Conservation (phyloP, 2,113 vertebrate species). For the Tor tambroides region DNA sequence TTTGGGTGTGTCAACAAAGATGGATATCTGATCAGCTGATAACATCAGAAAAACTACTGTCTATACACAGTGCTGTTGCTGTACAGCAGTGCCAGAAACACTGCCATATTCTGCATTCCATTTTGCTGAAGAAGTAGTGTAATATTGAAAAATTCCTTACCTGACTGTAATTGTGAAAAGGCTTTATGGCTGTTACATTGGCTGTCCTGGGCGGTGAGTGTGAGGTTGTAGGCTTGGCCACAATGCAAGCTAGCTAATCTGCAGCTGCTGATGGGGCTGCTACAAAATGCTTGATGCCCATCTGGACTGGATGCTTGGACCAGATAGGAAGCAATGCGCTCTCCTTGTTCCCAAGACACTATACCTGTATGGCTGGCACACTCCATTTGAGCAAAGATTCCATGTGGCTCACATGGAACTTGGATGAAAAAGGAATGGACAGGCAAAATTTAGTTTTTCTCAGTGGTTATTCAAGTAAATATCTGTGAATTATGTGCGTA, state of each 20-base stretch:
- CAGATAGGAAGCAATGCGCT: slow-evolving; percentile 61
- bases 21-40: no score
- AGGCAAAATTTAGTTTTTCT: no score
- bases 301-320: slow-evolving; percentile 68
- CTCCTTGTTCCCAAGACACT: slow-evolving; percentile 72
- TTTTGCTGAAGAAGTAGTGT: no score
- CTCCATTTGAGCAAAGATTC: slow-evolving; percentile 60
- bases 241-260: slow-evolving; percentile 70
- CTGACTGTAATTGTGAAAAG: slow-evolving; percentile 68
- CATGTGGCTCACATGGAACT: slow-evolving; percentile 60
- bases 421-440: no score
- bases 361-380: slow-evolving; percentile 68
- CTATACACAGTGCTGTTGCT: no score
- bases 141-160: no score
- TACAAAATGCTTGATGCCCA: slow-evolving; percentile 66
- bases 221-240: slow-evolving; percentile 76
- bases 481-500: no score
- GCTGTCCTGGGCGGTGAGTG: slow-evolving; percentile 69
- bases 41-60: no score
- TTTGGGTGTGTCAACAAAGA: no score
- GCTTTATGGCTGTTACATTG: slow-evolving; percentile 66
- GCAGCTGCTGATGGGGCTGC: slow-evolving; percentile 63
- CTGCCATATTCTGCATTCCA: no score
- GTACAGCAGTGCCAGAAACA: no score
- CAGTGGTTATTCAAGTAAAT: no score